These are phyloP conservation scores for Seira musarum DNA, from an alignment of 2,888 invertebrate genomes.

Conservation along the genomic window DNA sequence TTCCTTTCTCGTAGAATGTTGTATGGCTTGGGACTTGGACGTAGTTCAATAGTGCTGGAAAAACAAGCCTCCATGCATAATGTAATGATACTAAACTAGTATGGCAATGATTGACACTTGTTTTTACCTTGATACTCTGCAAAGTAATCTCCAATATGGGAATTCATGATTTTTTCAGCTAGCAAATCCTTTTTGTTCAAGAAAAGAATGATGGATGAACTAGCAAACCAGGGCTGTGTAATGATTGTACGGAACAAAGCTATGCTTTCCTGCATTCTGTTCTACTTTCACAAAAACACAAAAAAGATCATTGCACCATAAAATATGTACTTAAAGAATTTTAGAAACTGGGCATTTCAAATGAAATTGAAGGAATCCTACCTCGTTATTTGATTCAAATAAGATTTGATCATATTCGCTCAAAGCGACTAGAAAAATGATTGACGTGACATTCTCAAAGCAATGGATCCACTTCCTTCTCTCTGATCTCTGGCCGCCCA, in stretches of 20 bases:
- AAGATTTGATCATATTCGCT: slow-evolving; percentile 73
- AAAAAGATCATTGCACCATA: neutral
- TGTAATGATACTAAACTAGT: no score
- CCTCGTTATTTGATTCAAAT: slow-evolving; percentile 78
- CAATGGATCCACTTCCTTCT: slow-evolving; percentile 78
- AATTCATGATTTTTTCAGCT: slow-evolving; percentile 78
- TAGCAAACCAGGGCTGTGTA: slow-evolving; percentile 79
- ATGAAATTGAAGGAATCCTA: slow-evolving; percentile 69
- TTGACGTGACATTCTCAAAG: slow-evolving; percentile 78
- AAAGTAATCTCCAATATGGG: slow-evolving; percentile 78
- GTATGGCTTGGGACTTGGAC: no score
- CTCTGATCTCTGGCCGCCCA: slow-evolving; percentile 77
- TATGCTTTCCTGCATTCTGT: slow-evolving; percentile 79
- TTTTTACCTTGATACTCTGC: slow-evolving; percentile 77
- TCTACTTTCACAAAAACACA: slow-evolving; percentile 71
- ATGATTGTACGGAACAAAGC: slow-evolving; percentile 78
- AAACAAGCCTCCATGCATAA: no score
- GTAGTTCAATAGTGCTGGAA: no score
- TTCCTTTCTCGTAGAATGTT: no score
- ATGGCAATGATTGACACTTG: no score
- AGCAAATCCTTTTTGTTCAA: slow-evolving; percentile 78
- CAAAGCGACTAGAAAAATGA: slow-evolving; percentile 78
- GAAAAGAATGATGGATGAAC: slow-evolving; percentile 78
- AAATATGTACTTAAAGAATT: neutral
- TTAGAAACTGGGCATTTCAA: neutral